These are phyloP conservation scores for Balaenoptera acutorostrata DNA, from an alignment of 2,113 vertebrate genomes.

Conservation along the genomic window DNA sequence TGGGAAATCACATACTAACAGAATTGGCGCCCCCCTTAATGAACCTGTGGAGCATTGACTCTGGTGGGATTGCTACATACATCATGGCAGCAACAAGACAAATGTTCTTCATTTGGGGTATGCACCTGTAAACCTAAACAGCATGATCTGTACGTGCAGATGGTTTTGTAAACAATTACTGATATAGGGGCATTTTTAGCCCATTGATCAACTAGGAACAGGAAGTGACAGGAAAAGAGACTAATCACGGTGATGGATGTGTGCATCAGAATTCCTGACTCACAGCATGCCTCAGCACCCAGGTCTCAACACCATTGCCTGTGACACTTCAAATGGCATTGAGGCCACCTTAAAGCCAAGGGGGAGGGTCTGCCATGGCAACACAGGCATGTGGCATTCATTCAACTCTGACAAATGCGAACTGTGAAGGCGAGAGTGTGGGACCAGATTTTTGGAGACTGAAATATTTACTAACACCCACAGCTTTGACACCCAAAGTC, in stretches of 20 bases:
- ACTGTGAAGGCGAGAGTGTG: neutral
- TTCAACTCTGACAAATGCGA: neutral
- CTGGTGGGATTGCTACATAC: neutral
- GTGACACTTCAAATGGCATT: neutral
- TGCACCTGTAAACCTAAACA: neutral
- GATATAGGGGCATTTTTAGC: neutral
- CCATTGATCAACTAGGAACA: neutral
- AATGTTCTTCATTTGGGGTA: neutral
- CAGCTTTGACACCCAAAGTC: neutral
- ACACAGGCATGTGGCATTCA: neutral
- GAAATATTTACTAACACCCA: neutral
- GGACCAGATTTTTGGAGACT: neutral
- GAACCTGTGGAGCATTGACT: neutral
- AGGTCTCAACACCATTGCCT: neutral
- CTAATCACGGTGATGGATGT: neutral
- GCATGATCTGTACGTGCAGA: neutral
- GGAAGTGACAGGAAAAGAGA: neutral
- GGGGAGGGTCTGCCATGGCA: neutral
- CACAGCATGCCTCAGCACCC: neutral
- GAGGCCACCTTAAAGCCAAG: neutral
- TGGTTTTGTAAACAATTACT: slow-evolving; percentile 19
- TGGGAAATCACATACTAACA: neutral
- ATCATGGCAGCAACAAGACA: neutral
- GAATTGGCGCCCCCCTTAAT: neutral
- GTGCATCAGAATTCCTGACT: neutral